These are phyloP conservation scores for Cetoscarus ocellatus DNA, from an alignment of 2,797 vertebrate genomes.

Conservation along the genomic window DNA sequence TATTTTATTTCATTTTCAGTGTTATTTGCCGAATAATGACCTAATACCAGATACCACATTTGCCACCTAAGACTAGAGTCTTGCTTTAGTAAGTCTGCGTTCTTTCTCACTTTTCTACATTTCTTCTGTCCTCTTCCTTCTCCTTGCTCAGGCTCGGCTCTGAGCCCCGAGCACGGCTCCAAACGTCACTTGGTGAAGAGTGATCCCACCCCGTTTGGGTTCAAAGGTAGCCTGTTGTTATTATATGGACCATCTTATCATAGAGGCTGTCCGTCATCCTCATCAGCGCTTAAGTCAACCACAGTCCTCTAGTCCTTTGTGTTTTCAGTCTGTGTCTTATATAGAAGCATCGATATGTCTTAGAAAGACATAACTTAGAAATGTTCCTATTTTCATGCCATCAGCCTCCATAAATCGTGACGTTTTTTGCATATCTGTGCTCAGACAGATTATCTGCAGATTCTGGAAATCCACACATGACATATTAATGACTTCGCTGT, in stretches of 20 bases:
- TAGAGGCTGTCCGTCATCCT: conserved; percentile 12
- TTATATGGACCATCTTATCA: background rate
- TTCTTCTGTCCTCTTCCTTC: conserved; percentile 7
- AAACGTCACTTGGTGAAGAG: conserved; percentile 95
- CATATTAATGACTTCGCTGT: background rate
- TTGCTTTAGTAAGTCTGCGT: background rate
- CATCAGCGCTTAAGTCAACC: background rate
- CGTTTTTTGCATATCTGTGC: too few relatives aligned
- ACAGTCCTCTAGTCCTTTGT: background rate
- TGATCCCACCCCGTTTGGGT: conserved; percentile 93
- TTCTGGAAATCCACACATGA: background rate
- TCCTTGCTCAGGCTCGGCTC: conserved; percentile 85
- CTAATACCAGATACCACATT: too few relatives aligned
- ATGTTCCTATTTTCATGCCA: background rate
- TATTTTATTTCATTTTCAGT: too few relatives aligned
- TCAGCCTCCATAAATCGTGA: background rate
- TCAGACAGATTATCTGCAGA: conserved; percentile 15
- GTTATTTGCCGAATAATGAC: too few relatives aligned
- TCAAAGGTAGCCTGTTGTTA: conserved; percentile 86
- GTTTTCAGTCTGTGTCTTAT: conserved; percentile 5
- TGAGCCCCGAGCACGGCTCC: conserved; percentile 92
- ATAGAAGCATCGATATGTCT: background rate
- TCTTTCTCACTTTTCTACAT: conserved; percentile 3
- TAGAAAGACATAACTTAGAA: background rate
- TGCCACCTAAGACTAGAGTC: too few relatives aligned